Conservation (phyloP, 2,113 vertebrate genomes). For the Daphoenositta chrysoptera region DNA sequence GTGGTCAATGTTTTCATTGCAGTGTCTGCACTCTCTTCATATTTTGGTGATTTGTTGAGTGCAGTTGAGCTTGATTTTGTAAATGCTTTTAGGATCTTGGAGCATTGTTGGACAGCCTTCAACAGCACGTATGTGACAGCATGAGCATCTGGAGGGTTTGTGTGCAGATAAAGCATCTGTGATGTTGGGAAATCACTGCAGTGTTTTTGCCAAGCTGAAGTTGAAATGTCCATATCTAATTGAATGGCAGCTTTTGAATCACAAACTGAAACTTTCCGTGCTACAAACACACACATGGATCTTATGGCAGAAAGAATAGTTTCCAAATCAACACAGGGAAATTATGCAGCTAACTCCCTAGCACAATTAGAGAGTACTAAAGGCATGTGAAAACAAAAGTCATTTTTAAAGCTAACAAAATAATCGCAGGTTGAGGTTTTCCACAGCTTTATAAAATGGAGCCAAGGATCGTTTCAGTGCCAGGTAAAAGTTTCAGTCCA, state of each 20-base stretch:
- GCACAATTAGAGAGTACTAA: conserved; percentile 2
- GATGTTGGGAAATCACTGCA: conserved; percentile 41
- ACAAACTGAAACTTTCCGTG: conserved; percentile 42
- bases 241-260: conserved; percentile 56
- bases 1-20: background rate
- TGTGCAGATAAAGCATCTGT: conserved; percentile 60
- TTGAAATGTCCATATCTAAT: conserved; percentile 49
- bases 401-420: conserved; percentile 66
- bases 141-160: conserved; percentile 52
- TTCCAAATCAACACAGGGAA: conserved; percentile 54
- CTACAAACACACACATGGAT: conserved; percentile 19
- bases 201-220: conserved; percentile 53
- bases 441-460: conserved; percentile 36
- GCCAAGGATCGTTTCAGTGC: conserved; percentile 31
- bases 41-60: conserved; percentile 14
- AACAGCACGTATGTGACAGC: background rate
- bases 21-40: background rate
- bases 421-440: conserved; percentile 62
- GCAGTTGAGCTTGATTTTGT: background rate
- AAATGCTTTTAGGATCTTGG: conserved; percentile 28
- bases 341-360: conserved; percentile 2
- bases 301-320: conserved; percentile 14
- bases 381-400: conserved; percentile 57
- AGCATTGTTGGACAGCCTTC: conserved; percentile 41
- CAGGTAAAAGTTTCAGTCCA: conserved; percentile 32